Conservation (phyloP, 1,140 invertebrate genomes). For the Sycophila sp. region DNA sequence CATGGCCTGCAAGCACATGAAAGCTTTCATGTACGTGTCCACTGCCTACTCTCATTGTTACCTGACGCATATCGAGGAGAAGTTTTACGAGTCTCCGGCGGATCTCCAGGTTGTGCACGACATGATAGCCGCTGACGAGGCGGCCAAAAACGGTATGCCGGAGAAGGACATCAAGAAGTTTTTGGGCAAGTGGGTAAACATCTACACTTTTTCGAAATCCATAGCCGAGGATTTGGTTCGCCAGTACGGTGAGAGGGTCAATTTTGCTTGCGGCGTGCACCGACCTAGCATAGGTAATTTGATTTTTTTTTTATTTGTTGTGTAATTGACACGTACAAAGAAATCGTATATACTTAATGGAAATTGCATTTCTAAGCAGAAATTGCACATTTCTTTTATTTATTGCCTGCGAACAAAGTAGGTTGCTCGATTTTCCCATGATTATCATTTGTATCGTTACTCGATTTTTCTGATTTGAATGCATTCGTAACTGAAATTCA, state of each 20-base stretch:
- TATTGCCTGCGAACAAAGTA: too few relatives aligned
- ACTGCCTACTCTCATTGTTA: conserved; percentile 60
- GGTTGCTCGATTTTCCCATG: too few relatives aligned
- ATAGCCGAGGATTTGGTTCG: conserved; percentile 70
- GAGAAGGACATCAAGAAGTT: conserved; percentile 54
- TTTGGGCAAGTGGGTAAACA: conserved; percentile 69
- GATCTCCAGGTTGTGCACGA: conserved; percentile 62
- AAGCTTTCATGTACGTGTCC: conserved; percentile 51
- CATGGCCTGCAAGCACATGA: conserved; percentile 68
- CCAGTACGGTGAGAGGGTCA: conserved; percentile 61
- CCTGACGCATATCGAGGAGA: conserved; percentile 66
- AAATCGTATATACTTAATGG: too few relatives aligned
- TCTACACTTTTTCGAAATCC: conserved; percentile 71
- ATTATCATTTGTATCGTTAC: too few relatives aligned
- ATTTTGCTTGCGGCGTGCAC: conserved; percentile 69
- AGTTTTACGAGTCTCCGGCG: conserved; percentile 62
- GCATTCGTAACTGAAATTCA: too few relatives aligned
- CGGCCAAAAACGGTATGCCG: conserved; percentile 41
- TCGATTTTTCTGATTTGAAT: too few relatives aligned
- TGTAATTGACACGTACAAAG: too few relatives aligned
- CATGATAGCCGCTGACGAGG: conserved; percentile 50
- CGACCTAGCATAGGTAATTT: conserved; percentile 71
- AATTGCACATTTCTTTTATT: too few relatives aligned
- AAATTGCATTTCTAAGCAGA: too few relatives aligned
- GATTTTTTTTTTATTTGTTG: too few relatives aligned